These are phyloP conservation scores for Scylla paramamosain DNA, from an alignment of 1,140 invertebrate species.

Conservation along the genomic window DNA sequence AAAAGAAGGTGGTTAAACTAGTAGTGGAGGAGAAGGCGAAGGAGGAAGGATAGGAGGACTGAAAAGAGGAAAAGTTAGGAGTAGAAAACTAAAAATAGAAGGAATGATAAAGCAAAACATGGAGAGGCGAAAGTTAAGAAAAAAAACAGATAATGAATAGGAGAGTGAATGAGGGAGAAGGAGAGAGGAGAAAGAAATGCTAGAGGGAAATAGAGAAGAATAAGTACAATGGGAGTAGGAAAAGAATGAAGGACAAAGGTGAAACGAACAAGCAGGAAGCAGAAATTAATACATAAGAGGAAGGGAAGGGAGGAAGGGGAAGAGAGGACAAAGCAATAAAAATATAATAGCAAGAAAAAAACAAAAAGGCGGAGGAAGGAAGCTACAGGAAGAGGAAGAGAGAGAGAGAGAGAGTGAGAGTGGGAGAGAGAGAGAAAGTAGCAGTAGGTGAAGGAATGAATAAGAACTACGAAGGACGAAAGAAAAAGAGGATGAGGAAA, in stretches of 20 bases:
- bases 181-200: not conserved
- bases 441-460: not conserved
- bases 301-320: not conserved
- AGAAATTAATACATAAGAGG: not conserved
- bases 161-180: no score
- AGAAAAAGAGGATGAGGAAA: not conserved
- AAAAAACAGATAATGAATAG: not conserved
- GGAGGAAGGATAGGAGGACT: no score
- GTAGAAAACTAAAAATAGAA: no score
- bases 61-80: no score
- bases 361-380: no score
- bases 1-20: no score
- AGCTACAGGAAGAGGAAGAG: not conserved
- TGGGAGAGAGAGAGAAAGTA: not conserved
- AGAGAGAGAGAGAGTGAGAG: not conserved
- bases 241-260: no score
- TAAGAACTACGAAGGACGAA: no score
- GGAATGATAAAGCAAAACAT: no score
- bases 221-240: not conserved
- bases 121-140: no score
- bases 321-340: not conserved
- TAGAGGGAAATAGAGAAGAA: not conserved
- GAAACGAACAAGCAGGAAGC: no score
- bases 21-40: no score
- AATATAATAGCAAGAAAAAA: not conserved